phyloP scores from a whole-genome alignment of 2,797 vertebrate genomes.

The Eulemur coronatus region DNA sequence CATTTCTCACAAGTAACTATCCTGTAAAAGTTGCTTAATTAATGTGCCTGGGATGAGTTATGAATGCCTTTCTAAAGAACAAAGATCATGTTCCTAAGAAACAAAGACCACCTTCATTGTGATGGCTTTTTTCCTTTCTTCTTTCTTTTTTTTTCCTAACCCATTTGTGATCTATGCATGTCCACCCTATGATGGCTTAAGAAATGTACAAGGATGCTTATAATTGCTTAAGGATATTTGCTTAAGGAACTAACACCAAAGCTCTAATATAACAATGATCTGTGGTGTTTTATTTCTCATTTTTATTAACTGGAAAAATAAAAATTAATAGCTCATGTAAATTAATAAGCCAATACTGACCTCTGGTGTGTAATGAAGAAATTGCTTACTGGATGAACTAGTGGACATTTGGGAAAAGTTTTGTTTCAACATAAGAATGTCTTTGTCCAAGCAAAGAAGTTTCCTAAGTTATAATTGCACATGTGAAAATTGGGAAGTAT shows the following conservation, averaged over 20 bases:
- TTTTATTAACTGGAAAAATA: slow-evolving; percentile 27
- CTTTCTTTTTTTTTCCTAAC: background rate
- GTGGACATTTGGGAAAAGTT: background rate
- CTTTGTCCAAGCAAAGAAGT: background rate
- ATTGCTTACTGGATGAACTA: slow-evolving; percentile 45
- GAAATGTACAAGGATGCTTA: background rate
- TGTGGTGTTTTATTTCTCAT: slow-evolving; percentile 25
- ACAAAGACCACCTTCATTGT: background rate
- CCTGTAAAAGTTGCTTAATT: background rate
- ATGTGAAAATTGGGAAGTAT: background rate
- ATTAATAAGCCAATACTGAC: slow-evolving; percentile 83
- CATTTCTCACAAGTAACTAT: background rate
- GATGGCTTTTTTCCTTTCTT: background rate
- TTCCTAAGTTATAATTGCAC: background rate
- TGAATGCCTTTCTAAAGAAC: background rate
- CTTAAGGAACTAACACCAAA: background rate
- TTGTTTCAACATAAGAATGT: background rate
- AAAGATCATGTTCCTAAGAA: background rate
- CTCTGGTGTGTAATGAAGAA: slow-evolving; percentile 83
- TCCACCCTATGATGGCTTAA: background rate
- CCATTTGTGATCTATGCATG: background rate
- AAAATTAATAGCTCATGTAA: slow-evolving; percentile 58
- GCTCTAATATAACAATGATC: background rate
- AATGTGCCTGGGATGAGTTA: background rate
- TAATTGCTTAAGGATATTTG: background rate